A percentile compares a stretch with the other conserved stretches of the same genome.
These are phyloP conservation scores for Habrosyne pyritoides DNA, from an alignment of 2,888 invertebrate genomes.

Conservation along the genomic window DNA sequence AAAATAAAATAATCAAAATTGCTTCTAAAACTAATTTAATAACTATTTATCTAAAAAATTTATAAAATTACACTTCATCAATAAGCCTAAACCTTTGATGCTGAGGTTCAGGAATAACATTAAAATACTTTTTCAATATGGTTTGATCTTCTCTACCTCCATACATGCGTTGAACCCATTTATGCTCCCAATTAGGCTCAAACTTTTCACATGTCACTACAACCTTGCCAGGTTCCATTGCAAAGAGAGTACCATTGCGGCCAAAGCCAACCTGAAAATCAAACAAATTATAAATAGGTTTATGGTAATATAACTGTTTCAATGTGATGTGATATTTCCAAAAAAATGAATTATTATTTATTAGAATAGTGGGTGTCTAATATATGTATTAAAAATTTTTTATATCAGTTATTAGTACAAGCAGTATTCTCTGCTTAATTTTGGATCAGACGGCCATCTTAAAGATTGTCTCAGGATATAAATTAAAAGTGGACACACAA, in stretches of 20 bases:
- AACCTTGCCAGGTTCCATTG: constrained; percentile 91
- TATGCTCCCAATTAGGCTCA: constrained; percentile 90
- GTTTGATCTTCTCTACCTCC: constrained; percentile 84
- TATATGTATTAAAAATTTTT: no score
- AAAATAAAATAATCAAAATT: background rate
- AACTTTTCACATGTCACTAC: constrained; percentile 91
- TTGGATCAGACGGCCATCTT: no score
- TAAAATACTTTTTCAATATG: constrained; percentile 93
- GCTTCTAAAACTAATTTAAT: constrained; percentile 1
- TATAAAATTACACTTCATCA: constrained; percentile 84
- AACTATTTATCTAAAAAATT: background rate
- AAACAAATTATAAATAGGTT: constrained; percentile 8
- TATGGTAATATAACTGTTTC: no score
- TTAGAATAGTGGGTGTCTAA: no score
- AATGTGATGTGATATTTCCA: no score
- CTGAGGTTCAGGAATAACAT: constrained; percentile 91
- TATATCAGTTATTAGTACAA: no score
- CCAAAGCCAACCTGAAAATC: constrained; percentile 91
- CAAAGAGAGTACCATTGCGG: constrained; percentile 90
- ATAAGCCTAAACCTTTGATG: constrained; percentile 91
- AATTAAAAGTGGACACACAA: no score
- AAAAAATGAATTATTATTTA: no score
- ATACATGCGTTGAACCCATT: constrained; percentile 88
- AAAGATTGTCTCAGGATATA: no score
- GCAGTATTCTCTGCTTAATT: no score